Base-by-base conservation (phyloP, 2,113 vertebrate genomes). In the Litocranius walleri region DNA sequence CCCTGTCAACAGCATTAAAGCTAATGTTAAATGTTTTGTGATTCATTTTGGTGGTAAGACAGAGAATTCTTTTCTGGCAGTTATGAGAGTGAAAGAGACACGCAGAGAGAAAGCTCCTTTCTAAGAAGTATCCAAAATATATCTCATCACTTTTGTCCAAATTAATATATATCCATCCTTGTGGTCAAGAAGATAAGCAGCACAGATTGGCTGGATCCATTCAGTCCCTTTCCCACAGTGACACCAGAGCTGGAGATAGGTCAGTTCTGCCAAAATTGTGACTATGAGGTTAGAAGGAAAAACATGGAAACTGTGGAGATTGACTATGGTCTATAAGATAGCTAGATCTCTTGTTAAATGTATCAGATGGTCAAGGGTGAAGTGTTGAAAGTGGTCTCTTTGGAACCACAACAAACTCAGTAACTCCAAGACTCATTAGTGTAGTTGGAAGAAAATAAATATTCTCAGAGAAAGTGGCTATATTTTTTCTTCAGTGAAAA, bases 101-200 rank as follows among this genome's bases (percentile, higher is more conserved):
- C 6, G 59, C 0, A 40, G 27, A 36, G 52, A 50, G 30, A 59
- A 16, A 52, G 8, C 30, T 89, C 21, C 6, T 81, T 82, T 88
- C 6, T 4, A 80, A 82, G 59, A 86, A 77, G 25, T 5, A 13
- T 97, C 25, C 21, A 64, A 85, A 88, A 95, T 93, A 71, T 80
- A 54, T 43, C 12, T 91, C 36, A 91, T 87, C 17, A 57, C 14
- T 52, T 57, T 95, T 87, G 21, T 30, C n/a, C 71, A 95, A 67
- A 91, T 92, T 97, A 90, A 94, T 92, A 82, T 23, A 36, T 90
- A 67, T 87, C n/a, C 30, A 86, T 71, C 30, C 54, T 30, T 86
- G 33, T 94, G 67, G 17, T 33, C 54, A 82, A 85, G 30, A 48
- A 87, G 33, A 50, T 23, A 80, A 12, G 17, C 67, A 29, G 13